These are phyloP conservation scores for Takifugu rubripes DNA, from an alignment of 2,797 vertebrate genomes.

Conservation along the genomic window DNA sequence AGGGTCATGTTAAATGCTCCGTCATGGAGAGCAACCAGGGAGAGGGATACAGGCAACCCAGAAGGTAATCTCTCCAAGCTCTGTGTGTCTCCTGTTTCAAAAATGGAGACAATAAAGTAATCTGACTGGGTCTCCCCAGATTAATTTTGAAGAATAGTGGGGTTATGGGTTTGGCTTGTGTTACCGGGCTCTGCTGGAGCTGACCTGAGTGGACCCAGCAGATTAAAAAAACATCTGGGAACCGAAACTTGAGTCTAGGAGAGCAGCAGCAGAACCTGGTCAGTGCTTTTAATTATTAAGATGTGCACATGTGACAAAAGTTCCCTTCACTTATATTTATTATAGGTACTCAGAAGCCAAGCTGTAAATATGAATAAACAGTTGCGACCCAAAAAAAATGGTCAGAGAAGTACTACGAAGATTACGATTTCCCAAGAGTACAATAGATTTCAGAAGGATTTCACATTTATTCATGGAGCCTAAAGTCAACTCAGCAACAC, in stretches of 20 bases:
- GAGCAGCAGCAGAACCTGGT: slow-evolving; percentile 39
- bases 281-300: slow-evolving; percentile 45
- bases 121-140: slow-evolving; percentile 53
- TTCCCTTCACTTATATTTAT: background rate
- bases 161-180: slow-evolving; percentile 71
- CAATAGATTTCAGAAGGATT: slow-evolving; percentile 24
- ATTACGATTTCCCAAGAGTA: slow-evolving; percentile 34
- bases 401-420: slow-evolving; percentile 16
- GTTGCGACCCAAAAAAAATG: slow-evolving; percentile 5
- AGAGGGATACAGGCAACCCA: slow-evolving; percentile 17
- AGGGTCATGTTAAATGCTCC: slow-evolving; percentile 23
- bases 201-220: slow-evolving; percentile 68
- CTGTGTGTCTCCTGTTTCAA: slow-evolving; percentile 40
- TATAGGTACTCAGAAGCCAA: slow-evolving; percentile 11
- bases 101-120: slow-evolving; percentile 61
- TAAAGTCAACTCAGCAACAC: slow-evolving; percentile 24
- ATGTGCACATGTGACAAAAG: slow-evolving; percentile 12
- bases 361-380: slow-evolving; percentile 6
- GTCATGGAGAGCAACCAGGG: slow-evolving; percentile 37
- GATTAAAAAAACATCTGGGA: slow-evolving; percentile 78
- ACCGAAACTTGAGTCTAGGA: slow-evolving; percentile 69
- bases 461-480: slow-evolving; percentile 26
- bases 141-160: slow-evolving; percentile 57
- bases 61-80: slow-evolving; percentile 18
- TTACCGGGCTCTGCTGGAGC: slow-evolving; percentile 71